These are phyloP conservation scores for Pteromalus puparum DNA, from an alignment of 1,140 invertebrate genomes.

Conservation along the genomic window DNA sequence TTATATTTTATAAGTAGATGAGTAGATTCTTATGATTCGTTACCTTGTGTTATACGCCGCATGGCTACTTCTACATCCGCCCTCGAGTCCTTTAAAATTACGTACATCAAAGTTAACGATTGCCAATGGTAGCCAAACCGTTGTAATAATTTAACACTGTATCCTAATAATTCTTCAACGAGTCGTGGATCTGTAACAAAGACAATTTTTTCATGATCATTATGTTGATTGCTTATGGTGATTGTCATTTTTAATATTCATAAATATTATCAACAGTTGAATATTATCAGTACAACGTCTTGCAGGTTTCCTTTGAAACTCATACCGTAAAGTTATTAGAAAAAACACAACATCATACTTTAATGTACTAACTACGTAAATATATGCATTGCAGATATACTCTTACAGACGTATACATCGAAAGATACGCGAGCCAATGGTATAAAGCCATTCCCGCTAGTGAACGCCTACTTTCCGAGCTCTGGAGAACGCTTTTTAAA, in stretches of 20 bases:
- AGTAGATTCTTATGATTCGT: conserved; percentile 48
- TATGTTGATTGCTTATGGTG: too few relatives aligned
- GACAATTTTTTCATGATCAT: conserved; percentile 35
- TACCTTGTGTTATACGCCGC: conserved; percentile 83
- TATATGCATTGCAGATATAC: conserved; percentile 9
- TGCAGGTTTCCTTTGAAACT: too few relatives aligned
- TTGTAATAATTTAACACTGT: conserved; percentile 82
- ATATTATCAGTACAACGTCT: too few relatives aligned
- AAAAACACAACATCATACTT: not conserved
- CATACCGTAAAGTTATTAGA: not conserved
- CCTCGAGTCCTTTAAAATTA: conserved; percentile 82
- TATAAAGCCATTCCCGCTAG: conserved; percentile 38
- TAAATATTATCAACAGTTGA: too few relatives aligned
- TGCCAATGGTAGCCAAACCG: conserved; percentile 84
- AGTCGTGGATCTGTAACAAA: conserved; percentile 73
- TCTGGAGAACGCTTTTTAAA: conserved; percentile 55
- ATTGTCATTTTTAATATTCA: too few relatives aligned
- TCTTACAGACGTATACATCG: conserved; percentile 25
- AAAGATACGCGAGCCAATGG: conserved; percentile 50
- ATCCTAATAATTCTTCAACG: conserved; percentile 80
- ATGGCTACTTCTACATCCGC: conserved; percentile 82
- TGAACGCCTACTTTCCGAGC: conserved; percentile 53
- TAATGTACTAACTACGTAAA: conserved; percentile 21
- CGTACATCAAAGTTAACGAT: conserved; percentile 83
- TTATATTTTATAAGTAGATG: not conserved